Conservation (phyloP, 37 sponge, comb jelly and placozoan genomes). For the Ianthella basta region DNA sequence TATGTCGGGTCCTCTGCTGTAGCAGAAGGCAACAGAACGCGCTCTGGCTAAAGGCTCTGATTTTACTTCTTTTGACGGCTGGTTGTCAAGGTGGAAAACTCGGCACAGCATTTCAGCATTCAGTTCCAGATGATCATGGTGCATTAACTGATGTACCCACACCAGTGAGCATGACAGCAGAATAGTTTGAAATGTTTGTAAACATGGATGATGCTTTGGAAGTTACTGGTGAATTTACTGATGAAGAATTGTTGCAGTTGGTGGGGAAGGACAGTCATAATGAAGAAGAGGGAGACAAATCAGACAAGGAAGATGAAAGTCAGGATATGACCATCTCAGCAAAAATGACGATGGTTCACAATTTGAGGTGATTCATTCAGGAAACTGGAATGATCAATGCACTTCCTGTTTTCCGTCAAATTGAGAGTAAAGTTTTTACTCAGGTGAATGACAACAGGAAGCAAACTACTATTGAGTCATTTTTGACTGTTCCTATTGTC, state of each 20-base stretch:
- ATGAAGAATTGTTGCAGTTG: conserved; percentile 17
- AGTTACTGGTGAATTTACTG: conserved; percentile 3
- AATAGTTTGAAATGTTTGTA: conserved; percentile 11
- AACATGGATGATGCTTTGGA: conserved; percentile 13
- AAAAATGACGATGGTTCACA: conserved; percentile 10
- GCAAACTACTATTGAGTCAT: conserved; percentile 17
- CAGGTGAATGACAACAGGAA: conserved; percentile 1
- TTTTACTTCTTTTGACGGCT: conserved; percentile 40
- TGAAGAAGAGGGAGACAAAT: not conserved
- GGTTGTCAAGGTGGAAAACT: conserved; percentile 44
- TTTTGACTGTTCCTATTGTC: no score
- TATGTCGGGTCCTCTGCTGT: conserved; percentile 24
- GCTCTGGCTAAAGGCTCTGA: conserved; percentile 8
- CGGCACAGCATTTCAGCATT: conserved; percentile 14
- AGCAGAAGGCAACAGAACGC: conserved; percentile 37
- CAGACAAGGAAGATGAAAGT: not conserved
- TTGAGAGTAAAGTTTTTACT: conserved; percentile 14
- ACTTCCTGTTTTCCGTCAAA: conserved; percentile 3
- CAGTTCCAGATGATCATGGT: not conserved
- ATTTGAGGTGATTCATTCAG: conserved; percentile 23
- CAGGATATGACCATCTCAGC: not conserved
- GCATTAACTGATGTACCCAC: conserved; percentile 20
- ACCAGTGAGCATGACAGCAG: conserved; percentile 20
- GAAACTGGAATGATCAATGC: not conserved
- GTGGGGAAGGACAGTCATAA: not conserved